These are phyloP conservation scores for Gordius sp. DNA, from an alignment of 2,888 invertebrate genomes.

Conservation along the genomic window DNA sequence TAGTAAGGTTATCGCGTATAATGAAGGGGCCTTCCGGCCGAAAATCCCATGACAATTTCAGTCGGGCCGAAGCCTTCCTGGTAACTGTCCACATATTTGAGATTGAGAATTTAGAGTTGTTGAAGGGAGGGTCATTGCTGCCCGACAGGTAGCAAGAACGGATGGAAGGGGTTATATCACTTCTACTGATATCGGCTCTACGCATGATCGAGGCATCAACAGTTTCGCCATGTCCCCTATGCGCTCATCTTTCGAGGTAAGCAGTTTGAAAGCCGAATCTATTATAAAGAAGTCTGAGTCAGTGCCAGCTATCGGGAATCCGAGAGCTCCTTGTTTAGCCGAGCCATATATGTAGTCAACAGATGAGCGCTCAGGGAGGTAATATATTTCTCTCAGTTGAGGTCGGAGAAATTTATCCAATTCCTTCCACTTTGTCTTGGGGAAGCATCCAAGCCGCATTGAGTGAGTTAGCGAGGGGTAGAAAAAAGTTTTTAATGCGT, in stretches of 20 bases:
- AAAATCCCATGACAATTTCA: too few relatives aligned
- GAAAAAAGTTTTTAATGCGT: neutral
- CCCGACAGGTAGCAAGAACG: too few relatives aligned
- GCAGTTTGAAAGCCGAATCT: neutral
- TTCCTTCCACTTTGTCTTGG: neutral
- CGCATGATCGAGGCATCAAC: too few relatives aligned
- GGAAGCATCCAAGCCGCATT: neutral
- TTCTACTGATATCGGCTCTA: too few relatives aligned
- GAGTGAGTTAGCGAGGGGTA: neutral
- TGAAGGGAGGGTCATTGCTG: too few relatives aligned
- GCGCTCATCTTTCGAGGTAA: constrained; percentile 6
- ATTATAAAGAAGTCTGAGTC: neutral
- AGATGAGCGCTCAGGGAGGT: neutral
- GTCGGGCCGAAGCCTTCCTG: too few relatives aligned
- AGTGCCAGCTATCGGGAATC: neutral
- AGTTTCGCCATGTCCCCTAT: too few relatives aligned
- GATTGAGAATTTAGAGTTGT: too few relatives aligned
- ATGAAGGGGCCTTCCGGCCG: too few relatives aligned
- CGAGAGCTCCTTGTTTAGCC: neutral
- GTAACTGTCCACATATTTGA: too few relatives aligned
- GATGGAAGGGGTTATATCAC: too few relatives aligned
- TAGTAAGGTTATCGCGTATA: too few relatives aligned
- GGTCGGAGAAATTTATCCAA: neutral
- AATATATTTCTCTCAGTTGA: neutral
- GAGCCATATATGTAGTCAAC: neutral